phyloP scores from a whole-genome alignment of 2,797 vertebrate genomes.

The Carapus acus region DNA sequence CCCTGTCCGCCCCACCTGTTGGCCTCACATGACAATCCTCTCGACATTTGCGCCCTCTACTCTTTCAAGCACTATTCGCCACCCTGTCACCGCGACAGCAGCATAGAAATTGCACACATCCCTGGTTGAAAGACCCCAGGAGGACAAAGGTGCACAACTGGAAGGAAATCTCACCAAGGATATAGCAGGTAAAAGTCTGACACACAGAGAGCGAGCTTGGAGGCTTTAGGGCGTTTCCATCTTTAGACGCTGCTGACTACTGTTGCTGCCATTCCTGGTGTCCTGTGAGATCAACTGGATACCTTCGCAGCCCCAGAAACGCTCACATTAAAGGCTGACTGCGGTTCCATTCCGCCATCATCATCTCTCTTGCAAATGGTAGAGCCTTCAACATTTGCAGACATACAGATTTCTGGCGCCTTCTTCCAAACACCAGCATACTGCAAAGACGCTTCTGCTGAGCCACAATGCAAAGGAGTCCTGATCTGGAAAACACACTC shows the following conservation, averaged over 20 bases:
- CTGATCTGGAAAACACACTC: constrained; percentile 2
- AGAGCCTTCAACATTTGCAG: constrained; percentile 9
- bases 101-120: background rate
- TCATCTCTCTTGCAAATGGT: background rate
- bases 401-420: background rate
- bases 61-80: background rate
- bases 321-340: constrained; percentile 16
- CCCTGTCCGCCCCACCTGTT: background rate
- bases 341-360: background rate
- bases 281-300: constrained; percentile 10
- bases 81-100: constrained; percentile 3
- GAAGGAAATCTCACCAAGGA: constrained; percentile 11
- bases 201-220: constrained; percentile 14
- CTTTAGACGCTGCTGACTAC: constrained; percentile 49
- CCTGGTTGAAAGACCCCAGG: too few relatives aligned
- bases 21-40: constrained; percentile 20
- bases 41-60: constrained; percentile 1
- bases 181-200: constrained; percentile 11
- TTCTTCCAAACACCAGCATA: background rate
- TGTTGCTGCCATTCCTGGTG: constrained; percentile 18
- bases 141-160: background rate
- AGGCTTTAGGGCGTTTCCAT: constrained; percentile 43
- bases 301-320: background rate
- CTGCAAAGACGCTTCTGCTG: constrained; percentile 21
- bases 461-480: constrained; percentile 38